Evolutionary conservation across 2,797 vertebrate genomes (phyloP).

Genomic region (Poeciliopsis paucimaculata): DNA sequence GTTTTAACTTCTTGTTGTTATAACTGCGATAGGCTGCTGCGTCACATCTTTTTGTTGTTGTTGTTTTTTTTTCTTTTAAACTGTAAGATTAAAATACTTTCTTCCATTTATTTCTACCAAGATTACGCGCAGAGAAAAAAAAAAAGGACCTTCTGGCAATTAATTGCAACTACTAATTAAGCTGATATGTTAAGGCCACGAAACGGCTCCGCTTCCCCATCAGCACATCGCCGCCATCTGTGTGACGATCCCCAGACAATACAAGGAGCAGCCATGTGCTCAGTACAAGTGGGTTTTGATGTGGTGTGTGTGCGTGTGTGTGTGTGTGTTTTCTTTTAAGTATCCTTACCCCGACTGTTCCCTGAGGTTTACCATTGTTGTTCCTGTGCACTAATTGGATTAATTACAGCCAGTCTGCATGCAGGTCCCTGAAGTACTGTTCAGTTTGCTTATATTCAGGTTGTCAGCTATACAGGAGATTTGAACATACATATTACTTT

Average conservation of each 20-base stretch:
- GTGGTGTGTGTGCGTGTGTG: slow-evolving; percentile 25
- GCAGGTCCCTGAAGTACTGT: slow-evolving; percentile 32
- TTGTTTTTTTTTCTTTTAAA: neutral
- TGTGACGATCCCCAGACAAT: slow-evolving; percentile 40
- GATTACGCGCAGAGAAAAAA: too few species aligned
- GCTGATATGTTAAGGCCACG: slow-evolving; percentile 34
- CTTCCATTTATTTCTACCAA: neutral
- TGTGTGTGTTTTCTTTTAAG: slow-evolving; percentile 19
- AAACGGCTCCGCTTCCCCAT: slow-evolving; percentile 24
- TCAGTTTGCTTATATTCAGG: slow-evolving; percentile 19
- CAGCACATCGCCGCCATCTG: slow-evolving; percentile 53
- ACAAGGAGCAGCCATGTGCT: slow-evolving; percentile 25
- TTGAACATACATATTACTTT: neutral
- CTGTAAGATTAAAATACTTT: neutral
- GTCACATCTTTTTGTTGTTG: neutral
- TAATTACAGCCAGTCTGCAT: slow-evolving; percentile 55
- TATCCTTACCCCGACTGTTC: slow-evolving; percentile 27
- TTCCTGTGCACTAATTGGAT: slow-evolving; percentile 60
- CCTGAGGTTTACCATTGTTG: slow-evolving; percentile 40
- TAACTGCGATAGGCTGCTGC: too few species aligned
- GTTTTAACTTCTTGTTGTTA: too few species aligned
- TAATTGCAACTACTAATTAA: slow-evolving; percentile 46
- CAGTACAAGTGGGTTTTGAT: slow-evolving; percentile 35
- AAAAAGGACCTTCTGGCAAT: slow-evolving; percentile 1
- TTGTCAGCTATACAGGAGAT: slow-evolving; percentile 6